Base-by-base conservation (phyloP, 2,797 vertebrate genomes). In the Buphagus erythrorhynchus region DNA sequence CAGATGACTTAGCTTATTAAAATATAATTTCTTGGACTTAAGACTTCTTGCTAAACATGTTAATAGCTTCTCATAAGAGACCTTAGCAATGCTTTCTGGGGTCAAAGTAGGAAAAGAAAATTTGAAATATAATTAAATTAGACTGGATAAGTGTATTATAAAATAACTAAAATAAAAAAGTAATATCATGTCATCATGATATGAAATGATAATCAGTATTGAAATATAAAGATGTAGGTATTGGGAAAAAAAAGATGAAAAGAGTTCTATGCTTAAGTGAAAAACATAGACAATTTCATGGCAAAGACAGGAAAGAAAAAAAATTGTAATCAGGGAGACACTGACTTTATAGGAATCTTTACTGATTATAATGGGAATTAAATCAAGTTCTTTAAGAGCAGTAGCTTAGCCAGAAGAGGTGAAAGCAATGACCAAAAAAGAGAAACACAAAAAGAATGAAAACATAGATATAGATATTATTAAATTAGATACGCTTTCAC, bases 81-180 rank as follows among this genome's bases (percentile, higher is more conserved):
- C 48, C 35, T 5, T 69, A 78, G 5, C 9, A 62, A 35, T 75
- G 38, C 1, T 73, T 93, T 86, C 45, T 63, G 16, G 6, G 59
- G 38, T 66, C 26, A 52, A 77, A 75, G n/a, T 18, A 68, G 10
- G 28, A 90, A 59, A 8, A 54, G 20, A 63, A 88, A 62, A 13
- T 38, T 29, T 40, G 33, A 71, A 88, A 79, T 63, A 63, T 61
- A 85, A 90, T 87, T 90, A 71, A 86, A 95, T 92, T 94, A 86
- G 24, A 67, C 51, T 36, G 15, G 3, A 13, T 63, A 72, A 29
- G 6, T 42, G 9, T 75, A 71, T 57, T 62, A 54, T 24, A 65
- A 58, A 4, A 61, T 36, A 67, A 38, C 75, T 58, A 68, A 68
- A 38, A 48, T 63, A 68, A 49, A 35, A n/a, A 76, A 33, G 4